Evolutionary conservation across 2,113 vertebrate genomes (phyloP).

Genomic region (Semnornis frantzii): DNA sequence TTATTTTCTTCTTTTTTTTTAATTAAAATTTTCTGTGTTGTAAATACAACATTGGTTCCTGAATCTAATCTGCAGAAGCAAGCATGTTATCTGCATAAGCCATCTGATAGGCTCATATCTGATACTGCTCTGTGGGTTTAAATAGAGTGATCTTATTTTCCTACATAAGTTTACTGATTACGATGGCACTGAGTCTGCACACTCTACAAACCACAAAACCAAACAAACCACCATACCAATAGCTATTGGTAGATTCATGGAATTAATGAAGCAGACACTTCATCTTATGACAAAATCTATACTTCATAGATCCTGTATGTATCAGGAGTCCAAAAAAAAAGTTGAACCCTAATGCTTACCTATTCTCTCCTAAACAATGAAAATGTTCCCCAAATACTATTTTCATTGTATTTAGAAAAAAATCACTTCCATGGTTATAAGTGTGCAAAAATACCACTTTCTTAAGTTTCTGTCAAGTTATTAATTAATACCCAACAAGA

Average conservation of each 20-base stretch:
- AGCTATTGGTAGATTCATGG: neutral
- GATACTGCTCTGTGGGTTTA: neutral
- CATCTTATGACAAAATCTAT: neutral
- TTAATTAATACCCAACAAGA: slow-evolving; percentile 48
- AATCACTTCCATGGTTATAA: slow-evolving; percentile 23
- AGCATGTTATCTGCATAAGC: neutral
- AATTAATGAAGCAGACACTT: neutral
- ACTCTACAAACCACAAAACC: neutral
- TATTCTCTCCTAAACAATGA: neutral
- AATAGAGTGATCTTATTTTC: neutral
- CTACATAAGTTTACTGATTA: neutral
- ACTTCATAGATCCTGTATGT: neutral
- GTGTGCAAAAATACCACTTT: slow-evolving; percentile 34
- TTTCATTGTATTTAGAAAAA: neutral
- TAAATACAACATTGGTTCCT: neutral
- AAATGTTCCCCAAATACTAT: neutral
- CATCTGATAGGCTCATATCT: neutral
- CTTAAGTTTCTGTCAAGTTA: slow-evolving; percentile 62
- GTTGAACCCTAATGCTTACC: neutral
- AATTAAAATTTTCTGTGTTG: neutral
- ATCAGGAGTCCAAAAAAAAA: neutral
- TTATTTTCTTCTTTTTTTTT: neutral
- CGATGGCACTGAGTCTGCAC: neutral
- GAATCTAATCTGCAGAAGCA: neutral
- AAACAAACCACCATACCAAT: neutral